A percentile compares a stretch with the other conserved stretches of the same genome.
These are phyloP conservation scores for Meiosimyza platycephala DNA, from an alignment of 2,888 invertebrate genomes.

Conservation along the genomic window DNA sequence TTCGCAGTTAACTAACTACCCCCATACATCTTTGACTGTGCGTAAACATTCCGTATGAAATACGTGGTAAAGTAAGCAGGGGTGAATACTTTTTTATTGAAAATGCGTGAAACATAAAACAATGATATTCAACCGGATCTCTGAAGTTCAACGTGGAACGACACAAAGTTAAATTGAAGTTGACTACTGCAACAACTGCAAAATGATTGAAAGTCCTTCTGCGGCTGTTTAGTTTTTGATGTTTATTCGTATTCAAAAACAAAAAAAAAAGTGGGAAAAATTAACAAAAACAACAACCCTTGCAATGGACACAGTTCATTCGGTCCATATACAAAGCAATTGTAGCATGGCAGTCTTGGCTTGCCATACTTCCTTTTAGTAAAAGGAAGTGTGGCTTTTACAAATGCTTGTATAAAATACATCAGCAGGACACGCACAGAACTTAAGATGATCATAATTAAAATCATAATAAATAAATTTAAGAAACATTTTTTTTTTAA, in stretches of 20 bases:
- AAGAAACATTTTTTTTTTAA: no score
- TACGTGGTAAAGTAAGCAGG: no score
- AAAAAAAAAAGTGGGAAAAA: neutral
- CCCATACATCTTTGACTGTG: neutral
- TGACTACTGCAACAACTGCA: constrained; percentile 4
- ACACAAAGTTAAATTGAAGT: neutral
- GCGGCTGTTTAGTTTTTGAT: constrained; percentile 2
- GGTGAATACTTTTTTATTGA: neutral
- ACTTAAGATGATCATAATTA: no score
- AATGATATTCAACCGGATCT: neutral
- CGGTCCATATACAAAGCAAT: neutral
- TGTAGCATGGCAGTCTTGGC: no score
- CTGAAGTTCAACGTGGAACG: neutral
- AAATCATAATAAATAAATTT: no score
- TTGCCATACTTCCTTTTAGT: neutral
- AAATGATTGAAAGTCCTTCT: neutral
- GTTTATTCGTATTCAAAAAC: neutral
- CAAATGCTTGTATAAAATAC: no score
- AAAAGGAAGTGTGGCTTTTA: no score
- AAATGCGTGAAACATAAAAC: neutral
- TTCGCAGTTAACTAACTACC: neutral
- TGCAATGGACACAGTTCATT: neutral
- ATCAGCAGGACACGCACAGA: no score
- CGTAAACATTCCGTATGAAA: constrained; percentile 9
- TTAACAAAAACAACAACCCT: constrained; percentile 1